Evolutionary conservation across 2,888 invertebrate genomes (phyloP).

Genomic region (Neelides folsomi): DNA sequence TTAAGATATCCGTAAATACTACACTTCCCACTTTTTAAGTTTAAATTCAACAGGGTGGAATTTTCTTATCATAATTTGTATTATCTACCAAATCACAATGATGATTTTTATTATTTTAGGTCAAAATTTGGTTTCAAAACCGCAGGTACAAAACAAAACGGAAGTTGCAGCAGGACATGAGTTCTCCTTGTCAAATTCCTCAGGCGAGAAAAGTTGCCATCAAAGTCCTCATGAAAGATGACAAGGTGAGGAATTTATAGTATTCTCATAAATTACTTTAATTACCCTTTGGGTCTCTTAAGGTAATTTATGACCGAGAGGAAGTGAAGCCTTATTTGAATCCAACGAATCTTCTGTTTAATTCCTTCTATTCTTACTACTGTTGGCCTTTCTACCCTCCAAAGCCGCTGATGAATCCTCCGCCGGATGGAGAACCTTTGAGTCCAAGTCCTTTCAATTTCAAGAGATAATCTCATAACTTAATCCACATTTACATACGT

Average conservation of each 20-base stretch:
- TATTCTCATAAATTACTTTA: constrained; percentile 3
- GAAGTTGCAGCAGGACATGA: constrained; percentile 56
- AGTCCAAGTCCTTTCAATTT: constrained; percentile 1
- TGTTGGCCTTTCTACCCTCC: constrained; percentile 28
- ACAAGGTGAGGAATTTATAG: constrained; percentile 43
- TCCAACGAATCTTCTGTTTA: constrained; percentile 29
- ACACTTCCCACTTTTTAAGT: too few relatives aligned
- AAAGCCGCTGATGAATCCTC: constrained; percentile 2
- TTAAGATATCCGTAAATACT: too few relatives aligned
- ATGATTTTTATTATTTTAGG: constrained; percentile 33
- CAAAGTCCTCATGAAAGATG: constrained; percentile 76
- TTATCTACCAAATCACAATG: too few relatives aligned
- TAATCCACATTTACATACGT: not conserved
- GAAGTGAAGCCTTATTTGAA: constrained; percentile 33
- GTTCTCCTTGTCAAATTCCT: constrained; percentile 39
- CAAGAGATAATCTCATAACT: not conserved
- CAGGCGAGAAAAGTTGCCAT: constrained; percentile 76
- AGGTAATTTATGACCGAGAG: constrained; percentile 33
- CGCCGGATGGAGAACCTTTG: constrained; percentile 4
- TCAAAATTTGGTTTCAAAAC: constrained; percentile 72
- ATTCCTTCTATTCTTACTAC: constrained; percentile 32
- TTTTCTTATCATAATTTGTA: too few relatives aligned
- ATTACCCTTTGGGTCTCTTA: constrained; percentile 13
- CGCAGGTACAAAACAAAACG: constrained; percentile 85
- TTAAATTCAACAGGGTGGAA: too few relatives aligned